Evolutionary conservation across 2,113 vertebrate genomes (phyloP).

Genomic region (Vanacampus margaritifer): DNA sequence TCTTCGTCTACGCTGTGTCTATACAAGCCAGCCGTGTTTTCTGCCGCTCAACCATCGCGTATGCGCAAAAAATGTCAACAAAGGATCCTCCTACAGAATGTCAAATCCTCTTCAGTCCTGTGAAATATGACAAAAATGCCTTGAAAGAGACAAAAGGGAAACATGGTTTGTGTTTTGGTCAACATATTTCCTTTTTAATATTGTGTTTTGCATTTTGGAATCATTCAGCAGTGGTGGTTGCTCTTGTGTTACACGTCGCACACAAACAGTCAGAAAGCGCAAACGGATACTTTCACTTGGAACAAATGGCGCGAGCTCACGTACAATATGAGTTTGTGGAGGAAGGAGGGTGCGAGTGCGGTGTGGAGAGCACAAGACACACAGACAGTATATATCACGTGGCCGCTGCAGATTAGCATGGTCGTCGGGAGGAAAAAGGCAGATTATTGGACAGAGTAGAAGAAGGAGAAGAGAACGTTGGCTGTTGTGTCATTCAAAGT

Average conservation of each 20-base stretch:
- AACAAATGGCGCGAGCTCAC: conserved; percentile 94
- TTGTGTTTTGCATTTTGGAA: conserved; percentile 78
- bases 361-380: conserved; percentile 92
- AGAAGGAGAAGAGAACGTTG: conserved; percentile 15
- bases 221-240: conserved; percentile 73
- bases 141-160: conserved; percentile 12
- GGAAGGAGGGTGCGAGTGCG: conserved; percentile 83
- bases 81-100: no score
- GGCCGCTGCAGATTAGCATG: conserved; percentile 85
- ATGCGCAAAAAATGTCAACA: no score
- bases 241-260: conserved; percentile 96
- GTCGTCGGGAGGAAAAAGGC: conserved; percentile 71
- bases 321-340: conserved; percentile 79
- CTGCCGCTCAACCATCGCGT: no score
- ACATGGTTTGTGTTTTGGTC: conserved; percentile 57
- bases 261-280: conserved; percentile 98
- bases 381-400: conserved; percentile 84
- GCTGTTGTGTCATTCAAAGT: conserved; percentile 62
- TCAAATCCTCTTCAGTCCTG: no score
- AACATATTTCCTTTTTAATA: conserved; percentile 79
- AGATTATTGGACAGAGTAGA: conserved; percentile 33
- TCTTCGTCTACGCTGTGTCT: no score
- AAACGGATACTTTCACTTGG: conserved; percentile 92
- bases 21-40: no score
- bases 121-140: background rate